Evolutionary conservation across 2,888 invertebrate genomes (phyloP).

Genomic region (Empis stercorea): DNA sequence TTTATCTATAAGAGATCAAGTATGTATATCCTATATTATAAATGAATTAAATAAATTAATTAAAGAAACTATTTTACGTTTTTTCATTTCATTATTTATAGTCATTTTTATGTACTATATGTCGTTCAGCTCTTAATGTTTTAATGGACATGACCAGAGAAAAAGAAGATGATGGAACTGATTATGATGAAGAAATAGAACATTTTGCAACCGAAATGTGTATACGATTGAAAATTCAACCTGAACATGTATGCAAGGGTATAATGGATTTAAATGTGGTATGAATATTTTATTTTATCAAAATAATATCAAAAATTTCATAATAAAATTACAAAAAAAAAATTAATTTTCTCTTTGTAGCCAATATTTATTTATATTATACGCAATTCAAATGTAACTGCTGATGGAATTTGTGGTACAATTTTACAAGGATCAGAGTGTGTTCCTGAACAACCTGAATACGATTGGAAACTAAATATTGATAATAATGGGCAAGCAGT

Average conservation of each 20-base stretch:
- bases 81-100: constrained; percentile 7
- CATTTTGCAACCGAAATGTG: constrained; percentile 41
- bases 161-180: constrained; percentile 36
- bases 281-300: constrained; percentile 23
- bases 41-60: neutral
- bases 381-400: constrained; percentile 32
- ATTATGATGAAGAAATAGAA: constrained; percentile 26
- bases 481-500: constrained; percentile 9
- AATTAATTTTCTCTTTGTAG: constrained; percentile 31
- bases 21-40: too few species aligned
- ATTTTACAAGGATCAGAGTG: constrained; percentile 26
- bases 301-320: too few species aligned
- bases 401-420: constrained; percentile 34
- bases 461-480: constrained; percentile 24
- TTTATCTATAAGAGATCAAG: constrained; percentile 18
- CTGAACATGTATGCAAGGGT: constrained; percentile 47
- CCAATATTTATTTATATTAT: constrained; percentile 49
- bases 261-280: constrained; percentile 47
- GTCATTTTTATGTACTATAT: constrained; percentile 24
- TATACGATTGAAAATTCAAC: constrained; percentile 42
- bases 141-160: constrained; percentile 34
- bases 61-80: neutral
- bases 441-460: constrained; percentile 15
- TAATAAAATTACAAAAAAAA: constrained; percentile 8
- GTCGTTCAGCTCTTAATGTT: constrained; percentile 22